A percentile compares a stretch with the other conserved stretches of the same genome.
phyloP scores from a whole-genome alignment of 2,888 invertebrate species.

The Loripinus fragilis region DNA sequence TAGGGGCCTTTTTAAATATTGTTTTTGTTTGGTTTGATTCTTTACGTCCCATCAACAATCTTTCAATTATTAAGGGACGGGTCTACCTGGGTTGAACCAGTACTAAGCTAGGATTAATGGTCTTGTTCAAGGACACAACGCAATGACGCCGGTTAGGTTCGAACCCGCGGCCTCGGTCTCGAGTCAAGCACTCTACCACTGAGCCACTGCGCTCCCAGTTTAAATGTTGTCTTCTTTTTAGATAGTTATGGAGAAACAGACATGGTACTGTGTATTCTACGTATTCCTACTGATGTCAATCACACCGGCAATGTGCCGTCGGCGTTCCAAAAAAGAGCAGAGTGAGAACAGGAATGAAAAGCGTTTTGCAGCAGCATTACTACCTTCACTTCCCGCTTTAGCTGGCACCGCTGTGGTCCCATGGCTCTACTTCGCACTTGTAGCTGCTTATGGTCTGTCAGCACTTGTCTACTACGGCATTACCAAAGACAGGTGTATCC shows the following conservation, averaged over 20 bases:
- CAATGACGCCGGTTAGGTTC: no score
- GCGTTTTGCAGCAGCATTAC: background rate
- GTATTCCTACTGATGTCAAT: background rate
- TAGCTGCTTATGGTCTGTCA: background rate
- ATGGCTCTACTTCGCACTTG: background rate
- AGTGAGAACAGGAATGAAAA: conserved; percentile 5
- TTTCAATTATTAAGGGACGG: no score
- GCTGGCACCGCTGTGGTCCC: background rate
- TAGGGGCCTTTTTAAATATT: no score
- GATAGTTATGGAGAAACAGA: background rate
- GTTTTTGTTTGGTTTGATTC: no score
- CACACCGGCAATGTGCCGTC: conserved; percentile 3
- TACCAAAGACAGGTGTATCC: background rate
- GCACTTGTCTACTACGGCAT: background rate
- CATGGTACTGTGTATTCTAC: background rate
- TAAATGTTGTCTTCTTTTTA: no score
- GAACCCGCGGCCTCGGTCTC: no score
- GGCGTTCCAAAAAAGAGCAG: background rate
- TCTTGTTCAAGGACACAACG: no score
- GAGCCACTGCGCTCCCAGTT: no score
- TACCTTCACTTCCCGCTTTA: background rate
- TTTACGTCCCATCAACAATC: no score
- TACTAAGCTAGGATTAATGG: no score
- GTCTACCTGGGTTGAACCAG: no score
- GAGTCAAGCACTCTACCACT: no score